Percentiles rank a stretch among this genome's conserved stretches.
Evolutionary conservation across 1,140 invertebrate species (phyloP).

Genomic region (Coptotermes formosanus): DNA sequence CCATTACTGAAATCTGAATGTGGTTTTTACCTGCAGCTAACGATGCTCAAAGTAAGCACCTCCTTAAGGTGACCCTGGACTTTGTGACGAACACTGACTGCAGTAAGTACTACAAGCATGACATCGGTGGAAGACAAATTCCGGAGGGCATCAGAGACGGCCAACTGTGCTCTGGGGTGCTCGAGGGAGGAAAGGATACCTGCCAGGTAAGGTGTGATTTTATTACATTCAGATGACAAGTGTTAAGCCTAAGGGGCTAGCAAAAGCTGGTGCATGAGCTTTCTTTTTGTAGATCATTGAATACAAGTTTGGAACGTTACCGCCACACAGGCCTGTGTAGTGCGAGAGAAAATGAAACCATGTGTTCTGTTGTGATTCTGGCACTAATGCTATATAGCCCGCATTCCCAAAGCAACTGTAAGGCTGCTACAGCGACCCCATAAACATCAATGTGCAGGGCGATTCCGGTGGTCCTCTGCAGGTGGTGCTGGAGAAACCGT

Average conservation of each 20-base stretch:
- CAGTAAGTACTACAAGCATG: background rate
- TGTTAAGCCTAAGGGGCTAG: background rate
- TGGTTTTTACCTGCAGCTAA: background rate
- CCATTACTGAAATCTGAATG: too few relatives aligned
- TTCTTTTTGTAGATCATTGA: background rate
- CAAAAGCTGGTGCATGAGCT: background rate
- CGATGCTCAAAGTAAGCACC: background rate
- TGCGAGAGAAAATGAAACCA: too few relatives aligned
- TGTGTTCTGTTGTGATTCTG: too few relatives aligned
- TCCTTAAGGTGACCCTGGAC: slow-evolving; percentile 23
- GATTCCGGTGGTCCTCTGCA: slow-evolving; percentile 63
- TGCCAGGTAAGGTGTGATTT: slow-evolving; percentile 59
- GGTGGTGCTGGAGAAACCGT: slow-evolving; percentile 50
- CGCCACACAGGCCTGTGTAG: too few relatives aligned
- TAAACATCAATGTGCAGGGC: slow-evolving; percentile 49
- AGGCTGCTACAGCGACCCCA: too few relatives aligned
- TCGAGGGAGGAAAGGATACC: slow-evolving; percentile 63
- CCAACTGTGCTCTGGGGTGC: slow-evolving; percentile 64
- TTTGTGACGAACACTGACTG: slow-evolving; percentile 18
- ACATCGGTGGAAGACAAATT: background rate
- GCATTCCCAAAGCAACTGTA: too few relatives aligned
- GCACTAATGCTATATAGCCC: too few relatives aligned
- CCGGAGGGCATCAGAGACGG: background rate
- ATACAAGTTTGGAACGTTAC: too few relatives aligned
- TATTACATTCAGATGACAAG: background rate